Evolutionary conservation across 2,888 invertebrate species (phyloP).

Genomic region (Erebia epiphron): DNA sequence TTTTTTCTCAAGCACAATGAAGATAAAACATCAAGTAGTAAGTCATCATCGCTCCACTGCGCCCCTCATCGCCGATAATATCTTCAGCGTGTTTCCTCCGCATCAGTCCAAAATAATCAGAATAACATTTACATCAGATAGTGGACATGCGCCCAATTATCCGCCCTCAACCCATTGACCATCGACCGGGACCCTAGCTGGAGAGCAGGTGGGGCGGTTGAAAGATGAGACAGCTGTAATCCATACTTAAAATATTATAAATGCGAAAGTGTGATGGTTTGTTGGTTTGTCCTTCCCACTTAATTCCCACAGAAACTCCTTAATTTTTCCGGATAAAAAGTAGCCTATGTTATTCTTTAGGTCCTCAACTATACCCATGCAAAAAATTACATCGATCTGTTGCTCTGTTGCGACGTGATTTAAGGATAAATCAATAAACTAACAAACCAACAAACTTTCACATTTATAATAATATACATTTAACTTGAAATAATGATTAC

Average conservation of each 20-base stretch:
- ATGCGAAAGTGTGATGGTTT: too few relatives aligned
- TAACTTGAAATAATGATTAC: background rate
- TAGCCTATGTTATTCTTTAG: too few relatives aligned
- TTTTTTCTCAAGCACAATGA: background rate
- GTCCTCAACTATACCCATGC: too few relatives aligned
- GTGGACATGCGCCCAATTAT: constrained; percentile 15
- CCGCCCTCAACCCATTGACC: background rate
- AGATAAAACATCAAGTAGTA: background rate
- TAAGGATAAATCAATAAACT: too few relatives aligned
- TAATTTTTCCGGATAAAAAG: too few relatives aligned
- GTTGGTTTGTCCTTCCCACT: too few relatives aligned
- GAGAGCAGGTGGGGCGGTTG: background rate
- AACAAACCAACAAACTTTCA: too few relatives aligned
- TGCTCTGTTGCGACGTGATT: too few relatives aligned
- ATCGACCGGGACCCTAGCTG: background rate
- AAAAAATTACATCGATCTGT: too few relatives aligned
- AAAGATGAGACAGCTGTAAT: background rate
- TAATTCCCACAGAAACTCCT: too few relatives aligned
- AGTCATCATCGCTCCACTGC: background rate
- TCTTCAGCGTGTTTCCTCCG: background rate
- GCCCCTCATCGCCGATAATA: background rate
- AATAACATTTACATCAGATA: constrained; percentile 21
- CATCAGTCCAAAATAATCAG: constrained; percentile 8
- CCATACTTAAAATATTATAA: too few relatives aligned
- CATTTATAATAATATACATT: too few relatives aligned